Evolutionary conservation across 2,888 invertebrate genomes (phyloP), one percentile per base, ranked within the genome.

Genomic region (Chymomyza fuscimana): DNA sequence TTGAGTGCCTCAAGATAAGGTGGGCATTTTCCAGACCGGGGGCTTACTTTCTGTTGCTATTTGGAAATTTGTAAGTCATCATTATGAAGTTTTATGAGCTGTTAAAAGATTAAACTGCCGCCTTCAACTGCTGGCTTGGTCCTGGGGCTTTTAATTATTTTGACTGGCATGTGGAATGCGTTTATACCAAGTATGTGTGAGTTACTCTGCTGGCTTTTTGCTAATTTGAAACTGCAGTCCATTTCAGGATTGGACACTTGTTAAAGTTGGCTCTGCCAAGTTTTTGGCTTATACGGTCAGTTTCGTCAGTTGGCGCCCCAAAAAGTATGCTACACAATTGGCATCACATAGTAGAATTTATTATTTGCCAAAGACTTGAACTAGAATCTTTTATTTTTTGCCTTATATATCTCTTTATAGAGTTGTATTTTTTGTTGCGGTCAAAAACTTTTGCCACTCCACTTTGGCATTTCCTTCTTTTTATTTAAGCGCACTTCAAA

Each of bases 281-380:
- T 65, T 58, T 61, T 52, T 61, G 19, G 29, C 65, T 51, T 54
- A 59, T 60, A 73, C n/a, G 29, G 54, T 16, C 19, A 9, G 16
- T 54, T 12, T 54, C 15, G 56, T 63, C 68, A 51, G 7, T 51
- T 51, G n/a, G 32, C 19, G 61, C 50, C 60, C 56, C 64, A 67
- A 61, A 68, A 74, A 75, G 72, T 64, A 68, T 63, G 69, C 71
- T 66, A 59, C 56, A 62, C 66, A 66, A 72, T 76, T 62, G 22
- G 62, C 65, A 68, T 50, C 70, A 76, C 70, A 54, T 63, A 56
- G 67, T 60, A 76, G 72, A 58, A 80, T 70, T 65, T 69, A 68
- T 71, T 82, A 82, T 86, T 81, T 82, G 72, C 76, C 72, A 70
- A 75, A 71, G 69, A 67, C 80, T 82, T 80, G 70, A 81, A 51